Evolutionary conservation across 2,888 invertebrate species (phyloP).

Genomic region (Cephus spinipes): DNA sequence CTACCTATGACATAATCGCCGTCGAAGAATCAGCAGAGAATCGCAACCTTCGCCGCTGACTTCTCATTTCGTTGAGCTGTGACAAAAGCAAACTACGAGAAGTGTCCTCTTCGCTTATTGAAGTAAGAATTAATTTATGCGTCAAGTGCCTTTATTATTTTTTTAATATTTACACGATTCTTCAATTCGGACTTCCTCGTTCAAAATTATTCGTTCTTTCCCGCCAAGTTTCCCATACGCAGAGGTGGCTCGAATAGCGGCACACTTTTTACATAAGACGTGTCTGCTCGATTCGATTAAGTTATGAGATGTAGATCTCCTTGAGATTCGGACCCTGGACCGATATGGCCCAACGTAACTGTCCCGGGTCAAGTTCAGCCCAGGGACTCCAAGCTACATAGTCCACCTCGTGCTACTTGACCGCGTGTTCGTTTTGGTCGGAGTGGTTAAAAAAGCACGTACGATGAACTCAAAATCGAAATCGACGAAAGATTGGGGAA

Average conservation of each 20-base stretch:
- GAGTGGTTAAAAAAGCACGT: neutral
- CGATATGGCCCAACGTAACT: neutral
- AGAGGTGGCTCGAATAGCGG: neutral
- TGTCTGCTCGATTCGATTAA: neutral
- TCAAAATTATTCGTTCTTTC: neutral
- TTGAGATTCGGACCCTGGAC: neutral
- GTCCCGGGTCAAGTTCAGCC: neutral
- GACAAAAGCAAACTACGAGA: neutral
- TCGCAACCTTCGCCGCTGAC: conserved; percentile 23
- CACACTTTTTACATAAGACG: neutral
- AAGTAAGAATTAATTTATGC: neutral
- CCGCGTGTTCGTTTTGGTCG: neutral
- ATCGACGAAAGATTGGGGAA: neutral
- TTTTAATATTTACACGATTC: neutral
- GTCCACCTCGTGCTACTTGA: neutral
- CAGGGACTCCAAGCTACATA: neutral
- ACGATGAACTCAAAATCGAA: neutral
- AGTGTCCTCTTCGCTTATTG: neutral
- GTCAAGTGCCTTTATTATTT: neutral
- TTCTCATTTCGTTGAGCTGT: neutral
- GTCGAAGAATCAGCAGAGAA: conserved; percentile 43
- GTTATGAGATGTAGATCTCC: neutral
- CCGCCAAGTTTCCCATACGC: neutral
- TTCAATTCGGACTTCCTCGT: neutral
- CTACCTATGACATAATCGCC: conserved; percentile 48